These are phyloP conservation scores for Drosophila ogumai DNA, from an alignment of 1,140 invertebrate species.

Conservation along the genomic window DNA sequence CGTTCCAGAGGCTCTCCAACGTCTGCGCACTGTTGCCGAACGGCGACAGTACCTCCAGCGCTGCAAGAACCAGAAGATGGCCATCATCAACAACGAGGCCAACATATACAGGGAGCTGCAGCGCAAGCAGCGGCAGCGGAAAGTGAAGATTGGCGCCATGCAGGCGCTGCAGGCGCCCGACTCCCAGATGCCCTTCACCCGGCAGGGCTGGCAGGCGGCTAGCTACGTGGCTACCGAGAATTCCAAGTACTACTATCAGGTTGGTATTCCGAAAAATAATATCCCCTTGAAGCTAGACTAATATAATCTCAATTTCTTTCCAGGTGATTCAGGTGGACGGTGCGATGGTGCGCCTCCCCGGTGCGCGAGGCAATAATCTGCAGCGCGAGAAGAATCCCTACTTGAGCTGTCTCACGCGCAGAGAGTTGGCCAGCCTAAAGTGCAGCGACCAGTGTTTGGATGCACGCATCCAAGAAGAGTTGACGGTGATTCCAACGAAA, in stretches of 20 bases:
- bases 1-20: constrained; percentile 71
- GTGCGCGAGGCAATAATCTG: constrained; percentile 71
- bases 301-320: too few relatives aligned
- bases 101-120: constrained; percentile 78
- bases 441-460: constrained; percentile 53
- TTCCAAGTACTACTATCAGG: constrained; percentile 77
- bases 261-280: not conserved
- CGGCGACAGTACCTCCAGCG: constrained; percentile 71
- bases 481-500: constrained; percentile 57
- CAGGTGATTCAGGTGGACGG: constrained; percentile 69
- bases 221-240: constrained; percentile 75
- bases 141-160: constrained; percentile 67
- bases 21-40: constrained; percentile 78
- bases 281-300: not conserved
- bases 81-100: constrained; percentile 82
- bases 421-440: constrained; percentile 13
- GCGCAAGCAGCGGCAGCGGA: constrained; percentile 67
- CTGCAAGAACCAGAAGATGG: constrained; percentile 72
- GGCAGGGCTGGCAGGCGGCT: constrained; percentile 81
- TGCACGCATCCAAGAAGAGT: constrained; percentile 30
- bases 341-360: constrained; percentile 62
- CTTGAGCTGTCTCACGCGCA: constrained; percentile 30
- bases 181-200: constrained; percentile 71
- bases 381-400: constrained; percentile 69
- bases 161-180: constrained; percentile 53